Evolutionary conservation across 2,797 vertebrate species (phyloP).

Genomic region (Oceanodroma leucorhoa): DNA sequence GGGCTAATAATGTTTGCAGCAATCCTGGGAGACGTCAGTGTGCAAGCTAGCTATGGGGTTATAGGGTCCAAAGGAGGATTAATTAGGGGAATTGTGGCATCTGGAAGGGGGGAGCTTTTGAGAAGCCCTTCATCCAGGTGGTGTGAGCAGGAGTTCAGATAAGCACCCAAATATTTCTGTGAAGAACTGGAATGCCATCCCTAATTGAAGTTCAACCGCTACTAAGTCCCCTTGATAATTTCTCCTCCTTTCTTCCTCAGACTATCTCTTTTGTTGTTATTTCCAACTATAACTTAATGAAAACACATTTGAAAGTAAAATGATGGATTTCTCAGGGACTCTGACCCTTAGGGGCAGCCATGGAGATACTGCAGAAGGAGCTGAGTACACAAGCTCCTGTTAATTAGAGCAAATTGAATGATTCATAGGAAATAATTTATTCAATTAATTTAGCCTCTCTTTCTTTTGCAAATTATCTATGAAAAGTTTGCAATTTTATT

Average conservation of each 20-base stretch:
- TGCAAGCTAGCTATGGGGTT: neutral
- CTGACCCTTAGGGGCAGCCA: conserved; percentile 57
- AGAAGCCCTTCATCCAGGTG: neutral
- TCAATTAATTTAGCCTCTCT: conserved; percentile 56
- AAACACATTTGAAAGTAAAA: conserved; percentile 70
- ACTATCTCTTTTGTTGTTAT: conserved; percentile 32
- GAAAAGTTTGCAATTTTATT: conserved; percentile 48
- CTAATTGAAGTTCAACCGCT: neutral
- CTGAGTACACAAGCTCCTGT: conserved; percentile 44
- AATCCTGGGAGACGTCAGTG: neutral
- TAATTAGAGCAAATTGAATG: conserved; percentile 64
- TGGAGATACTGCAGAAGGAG: conserved; percentile 44
- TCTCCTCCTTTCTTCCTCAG: neutral
- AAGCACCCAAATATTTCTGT: conserved; percentile 7
- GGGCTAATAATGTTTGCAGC: conserved; percentile 20
- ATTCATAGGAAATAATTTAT: conserved; percentile 69
- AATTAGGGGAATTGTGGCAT: neutral
- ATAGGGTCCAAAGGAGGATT: neutral
- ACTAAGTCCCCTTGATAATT: neutral
- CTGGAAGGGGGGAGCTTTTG: neutral
- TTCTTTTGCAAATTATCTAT: conserved; percentile 49
- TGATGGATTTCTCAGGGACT: conserved; percentile 51
- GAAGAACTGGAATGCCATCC: neutral
- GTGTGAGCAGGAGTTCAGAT: neutral
- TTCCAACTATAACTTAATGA: conserved; percentile 40